These are phyloP conservation scores for Eunapius fragilis DNA, from an alignment of 37 sponge, comb jelly and placozoan genomes.

Conservation along the genomic window DNA sequence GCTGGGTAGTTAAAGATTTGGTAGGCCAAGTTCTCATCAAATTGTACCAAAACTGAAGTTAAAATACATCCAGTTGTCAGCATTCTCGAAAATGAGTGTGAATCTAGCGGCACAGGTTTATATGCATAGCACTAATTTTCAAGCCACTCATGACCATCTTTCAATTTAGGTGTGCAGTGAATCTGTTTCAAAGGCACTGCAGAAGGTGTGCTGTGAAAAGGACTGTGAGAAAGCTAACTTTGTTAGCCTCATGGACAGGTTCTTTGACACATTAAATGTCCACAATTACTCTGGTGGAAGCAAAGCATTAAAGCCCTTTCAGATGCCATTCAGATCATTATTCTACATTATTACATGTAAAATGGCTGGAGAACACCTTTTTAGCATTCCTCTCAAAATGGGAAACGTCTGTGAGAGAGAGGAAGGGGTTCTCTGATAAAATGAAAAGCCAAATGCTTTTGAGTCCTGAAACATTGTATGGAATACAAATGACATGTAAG, in stretches of 20 bases:
- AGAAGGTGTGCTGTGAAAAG: background rate
- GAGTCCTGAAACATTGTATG: conserved; percentile 32
- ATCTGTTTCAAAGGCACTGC: conserved; percentile 30
- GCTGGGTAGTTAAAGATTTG: too few relatives aligned
- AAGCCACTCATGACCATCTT: background rate
- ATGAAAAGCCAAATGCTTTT: conserved; percentile 17
- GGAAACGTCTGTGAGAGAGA: conserved; percentile 12
- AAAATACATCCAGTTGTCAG: conserved; percentile 31
- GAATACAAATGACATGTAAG: conserved; percentile 36
- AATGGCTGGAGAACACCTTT: conserved; percentile 44
- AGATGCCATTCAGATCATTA: conserved; percentile 17
- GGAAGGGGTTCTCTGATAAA: background rate
- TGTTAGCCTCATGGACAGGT: conserved; percentile 28
- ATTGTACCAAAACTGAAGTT: conserved; percentile 35
- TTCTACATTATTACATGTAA: background rate
- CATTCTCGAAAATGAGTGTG: conserved; percentile 50
- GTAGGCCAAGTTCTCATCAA: too few relatives aligned
- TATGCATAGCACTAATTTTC: background rate
- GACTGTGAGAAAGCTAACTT: conserved; percentile 37
- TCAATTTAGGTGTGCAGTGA: conserved; percentile 41
- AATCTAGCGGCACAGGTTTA: conserved; percentile 49
- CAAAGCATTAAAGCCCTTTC: conserved; percentile 21
- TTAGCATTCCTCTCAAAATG: conserved; percentile 29
- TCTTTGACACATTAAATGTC: conserved; percentile 52
- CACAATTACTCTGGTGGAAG: conserved; percentile 10